phyloP scores from a whole-genome alignment of 1,140 invertebrate genomes.

The Chlorops oryzae region DNA sequence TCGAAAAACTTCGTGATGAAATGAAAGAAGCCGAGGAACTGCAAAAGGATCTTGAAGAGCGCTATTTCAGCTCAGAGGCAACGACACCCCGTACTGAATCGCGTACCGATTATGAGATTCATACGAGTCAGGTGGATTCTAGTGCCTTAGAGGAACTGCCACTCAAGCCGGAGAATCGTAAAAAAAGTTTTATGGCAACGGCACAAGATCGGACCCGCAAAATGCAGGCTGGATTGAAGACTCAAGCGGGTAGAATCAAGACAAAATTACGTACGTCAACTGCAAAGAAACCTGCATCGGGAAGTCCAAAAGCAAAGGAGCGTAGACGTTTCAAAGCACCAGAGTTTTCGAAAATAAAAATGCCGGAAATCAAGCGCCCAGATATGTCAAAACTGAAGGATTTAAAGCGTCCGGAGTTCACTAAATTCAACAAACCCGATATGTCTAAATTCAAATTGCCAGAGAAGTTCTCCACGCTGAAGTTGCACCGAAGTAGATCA shows the following conservation, averaged over 20 bases:
- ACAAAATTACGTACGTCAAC: slow-evolving; percentile 54
- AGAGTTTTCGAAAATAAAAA: slow-evolving; percentile 48
- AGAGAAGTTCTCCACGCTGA: slow-evolving; percentile 49
- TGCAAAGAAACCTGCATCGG: slow-evolving; percentile 50
- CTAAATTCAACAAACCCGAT: slow-evolving; percentile 50
- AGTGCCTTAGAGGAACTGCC: slow-evolving; percentile 59
- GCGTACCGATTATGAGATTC: slow-evolving; percentile 59
- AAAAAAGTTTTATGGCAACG: slow-evolving; percentile 48
- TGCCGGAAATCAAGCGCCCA: slow-evolving; percentile 56
- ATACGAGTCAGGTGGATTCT: slow-evolving; percentile 62
- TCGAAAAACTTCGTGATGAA: slow-evolving; percentile 6
- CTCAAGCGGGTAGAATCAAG: slow-evolving; percentile 56
- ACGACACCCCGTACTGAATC: slow-evolving; percentile 54
- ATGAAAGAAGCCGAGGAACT: slow-evolving; percentile 14
- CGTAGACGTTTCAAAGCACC: slow-evolving; percentile 40
- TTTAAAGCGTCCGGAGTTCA: slow-evolving; percentile 42
- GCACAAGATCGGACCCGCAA: slow-evolving; percentile 53
- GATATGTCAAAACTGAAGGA: slow-evolving; percentile 56
- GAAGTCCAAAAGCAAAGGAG: slow-evolving; percentile 43
- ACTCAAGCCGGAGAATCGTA: slow-evolving; percentile 54
- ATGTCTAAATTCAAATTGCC: slow-evolving; percentile 58
- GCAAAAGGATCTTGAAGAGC: slow-evolving; percentile 19
- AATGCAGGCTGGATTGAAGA: slow-evolving; percentile 54
- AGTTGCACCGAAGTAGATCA: slow-evolving; percentile 39
- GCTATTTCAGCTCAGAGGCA: slow-evolving; percentile 28